Conservation (phyloP, 2,888 invertebrate genomes). For the Alloplasta piceator region DNA sequence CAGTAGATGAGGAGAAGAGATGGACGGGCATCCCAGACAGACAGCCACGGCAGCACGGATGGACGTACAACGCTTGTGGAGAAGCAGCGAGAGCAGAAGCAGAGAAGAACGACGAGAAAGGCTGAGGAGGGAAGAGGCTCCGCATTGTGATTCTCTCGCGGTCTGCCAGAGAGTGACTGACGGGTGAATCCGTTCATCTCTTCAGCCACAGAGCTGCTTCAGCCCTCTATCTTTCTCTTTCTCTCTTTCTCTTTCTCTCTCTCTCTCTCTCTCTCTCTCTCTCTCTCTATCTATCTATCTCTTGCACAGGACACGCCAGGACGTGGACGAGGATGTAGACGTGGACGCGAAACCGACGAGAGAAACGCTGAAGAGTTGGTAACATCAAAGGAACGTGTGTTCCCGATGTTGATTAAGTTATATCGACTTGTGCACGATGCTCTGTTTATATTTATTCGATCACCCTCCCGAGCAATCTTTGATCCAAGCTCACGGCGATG, state of each 20-base stretch:
- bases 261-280: constrained; percentile 13
- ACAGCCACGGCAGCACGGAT: constrained; percentile 70
- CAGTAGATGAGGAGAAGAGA: constrained; percentile 77
- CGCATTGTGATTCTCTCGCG: constrained; percentile 81
- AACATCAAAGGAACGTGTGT: constrained; percentile 63
- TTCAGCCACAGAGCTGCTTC: constrained; percentile 55
- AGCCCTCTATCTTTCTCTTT: constrained; percentile 24
- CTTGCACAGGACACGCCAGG: constrained; percentile 55
- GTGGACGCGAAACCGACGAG: constrained; percentile 60
- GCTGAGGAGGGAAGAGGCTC: constrained; percentile 67
- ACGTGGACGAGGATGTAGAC: constrained; percentile 50
- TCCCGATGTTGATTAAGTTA: constrained; percentile 62
- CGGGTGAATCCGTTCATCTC: constrained; percentile 80
- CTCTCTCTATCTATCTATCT: constrained; percentile 30
- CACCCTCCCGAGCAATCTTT: not conserved
- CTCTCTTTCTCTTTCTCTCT: too few species aligned
- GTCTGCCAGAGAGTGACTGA: constrained; percentile 82
- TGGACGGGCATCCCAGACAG: constrained; percentile 73
- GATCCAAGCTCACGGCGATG: too few species aligned
- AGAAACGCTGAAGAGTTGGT: constrained; percentile 54
- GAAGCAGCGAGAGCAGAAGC: constrained; percentile 67
- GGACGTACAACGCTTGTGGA: constrained; percentile 68
- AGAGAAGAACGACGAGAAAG: constrained; percentile 67
- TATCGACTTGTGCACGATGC: constrained; percentile 46
- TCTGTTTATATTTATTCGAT: constrained; percentile 35